These are phyloP conservation scores for Meta bourneti DNA, from an alignment of 2,888 invertebrate genomes.

Conservation along the genomic window DNA sequence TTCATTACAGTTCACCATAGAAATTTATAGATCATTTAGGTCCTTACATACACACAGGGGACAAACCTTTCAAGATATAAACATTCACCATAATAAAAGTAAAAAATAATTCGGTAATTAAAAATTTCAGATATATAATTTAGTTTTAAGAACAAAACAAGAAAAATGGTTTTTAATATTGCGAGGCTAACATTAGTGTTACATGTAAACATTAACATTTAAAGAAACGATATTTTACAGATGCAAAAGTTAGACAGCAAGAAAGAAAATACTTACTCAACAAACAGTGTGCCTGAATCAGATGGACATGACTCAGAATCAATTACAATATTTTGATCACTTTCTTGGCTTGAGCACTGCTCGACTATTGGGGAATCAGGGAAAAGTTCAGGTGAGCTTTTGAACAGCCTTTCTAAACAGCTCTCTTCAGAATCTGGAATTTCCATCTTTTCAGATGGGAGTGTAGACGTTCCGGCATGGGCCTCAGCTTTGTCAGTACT, in stretches of 20 bases:
- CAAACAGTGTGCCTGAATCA: not conserved
- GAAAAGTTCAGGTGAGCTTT: slow-evolving; percentile 29
- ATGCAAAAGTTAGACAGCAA: not conserved
- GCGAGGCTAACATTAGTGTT: not conserved
- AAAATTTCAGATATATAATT: too few species aligned
- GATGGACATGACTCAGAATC: not conserved
- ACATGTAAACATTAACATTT: not conserved
- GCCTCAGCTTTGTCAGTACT: not conserved
- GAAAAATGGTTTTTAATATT: too few species aligned
- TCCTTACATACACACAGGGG: too few species aligned
- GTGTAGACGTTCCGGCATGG: not conserved
- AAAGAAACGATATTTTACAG: not conserved
- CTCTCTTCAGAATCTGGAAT: slow-evolving; percentile 15
- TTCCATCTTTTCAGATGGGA: not conserved
- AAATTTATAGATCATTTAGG: too few species aligned
- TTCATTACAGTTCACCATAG: too few species aligned
- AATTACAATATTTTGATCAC: not conserved
- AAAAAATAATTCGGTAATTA: too few species aligned
- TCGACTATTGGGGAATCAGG: slow-evolving; percentile 17
- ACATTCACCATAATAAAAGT: too few species aligned
- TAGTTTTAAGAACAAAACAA: too few species aligned
- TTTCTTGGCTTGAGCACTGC: slow-evolving; percentile 23
- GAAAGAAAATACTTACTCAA: not conserved
- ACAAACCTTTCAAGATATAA: too few species aligned
- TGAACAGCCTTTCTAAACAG: slow-evolving; percentile 12